Evolutionary conservation across 1,140 invertebrate genomes (phyloP).

Genomic region (Ceratina calcarata): DNA sequence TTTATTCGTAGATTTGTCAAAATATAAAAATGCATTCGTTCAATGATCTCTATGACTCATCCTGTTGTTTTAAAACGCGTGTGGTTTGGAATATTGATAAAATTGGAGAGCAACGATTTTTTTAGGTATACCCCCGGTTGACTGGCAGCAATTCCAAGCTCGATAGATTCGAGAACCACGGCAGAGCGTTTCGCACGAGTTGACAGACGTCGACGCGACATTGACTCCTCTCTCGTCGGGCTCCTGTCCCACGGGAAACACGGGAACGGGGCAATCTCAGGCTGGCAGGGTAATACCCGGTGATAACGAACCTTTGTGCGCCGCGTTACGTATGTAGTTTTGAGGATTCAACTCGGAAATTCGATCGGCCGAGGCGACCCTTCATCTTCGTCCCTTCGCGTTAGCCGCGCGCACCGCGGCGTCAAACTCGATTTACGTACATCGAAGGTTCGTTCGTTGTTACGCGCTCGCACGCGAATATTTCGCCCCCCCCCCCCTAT

Average conservation of each 20-base stretch:
- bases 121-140: background rate
- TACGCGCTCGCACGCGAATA: conserved; percentile 17
- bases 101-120: background rate
- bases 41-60: no score
- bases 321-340: conserved; percentile 45
- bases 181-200: conserved; percentile 3
- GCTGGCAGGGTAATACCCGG: conserved; percentile 42
- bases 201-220: conserved; percentile 4
- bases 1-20: no score
- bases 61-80: no score
- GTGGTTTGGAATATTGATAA: no score
- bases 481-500: background rate
- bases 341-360: conserved; percentile 56
- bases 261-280: conserved; percentile 43
- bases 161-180: background rate
- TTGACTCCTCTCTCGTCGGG: conserved; percentile 6
- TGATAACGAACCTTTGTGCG: conserved; percentile 62
- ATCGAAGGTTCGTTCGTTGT: conserved; percentile 19
- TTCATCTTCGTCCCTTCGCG: conserved; percentile 31
- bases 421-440: conserved; percentile 44
- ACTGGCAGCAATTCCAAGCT: no score
- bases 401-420: background rate
- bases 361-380: conserved; percentile 49
- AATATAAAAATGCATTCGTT: no score
- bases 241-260: conserved; percentile 20